Base-by-base conservation (phyloP, 2,113 vertebrate genomes). In the Eupsittula cactorum region DNA sequence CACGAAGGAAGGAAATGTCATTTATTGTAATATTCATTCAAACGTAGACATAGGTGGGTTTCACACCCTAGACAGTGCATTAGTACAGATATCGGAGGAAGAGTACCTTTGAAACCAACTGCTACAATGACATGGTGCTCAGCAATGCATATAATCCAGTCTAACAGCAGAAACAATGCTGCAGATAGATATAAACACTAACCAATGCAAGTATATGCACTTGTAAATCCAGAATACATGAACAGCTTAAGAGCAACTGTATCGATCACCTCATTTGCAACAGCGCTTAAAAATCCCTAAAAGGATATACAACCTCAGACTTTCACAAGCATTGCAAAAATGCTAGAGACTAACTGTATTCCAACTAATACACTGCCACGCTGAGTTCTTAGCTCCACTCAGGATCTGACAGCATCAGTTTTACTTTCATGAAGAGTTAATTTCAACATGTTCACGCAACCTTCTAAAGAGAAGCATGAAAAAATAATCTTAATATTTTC, bases 311-410 rank as follows among this genome's bases (percentile, higher is more conserved):
- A 6, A 64, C 52, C 62, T 49, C 29, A 67, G 31, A 53, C 25
- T 64, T 83, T 31, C 8, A 55, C 6, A 64, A 42, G 29, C 8
- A 46, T 14, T 41, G 13, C 37, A 81, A 76, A 90, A 87, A 60
- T 8, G 3, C 20, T 18, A 31, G 27, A 77, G 28, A 39, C 11
- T 70, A 10, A n/a, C 35, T 70, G 52, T 47, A 67, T 71, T 76
- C 39, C 50, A 67, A 15, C 7, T 46, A 71, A 53, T 9, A 25
- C 2, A 9, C 3, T 31, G 10, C 8, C 42, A 35, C 0, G 1
- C 10, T 31, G 11, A 62, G 27, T 17, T 71, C 47, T 74, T 63
- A 57, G 25, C 39, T 79, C 75, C 57, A 31, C 41, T 70, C 16
- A 39, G 24, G 12, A 33, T 79, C 63, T 73, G 67, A 64, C 20